Conservation (phyloP, 2,113 vertebrate genomes). For the Sclerurus mexicanus region DNA sequence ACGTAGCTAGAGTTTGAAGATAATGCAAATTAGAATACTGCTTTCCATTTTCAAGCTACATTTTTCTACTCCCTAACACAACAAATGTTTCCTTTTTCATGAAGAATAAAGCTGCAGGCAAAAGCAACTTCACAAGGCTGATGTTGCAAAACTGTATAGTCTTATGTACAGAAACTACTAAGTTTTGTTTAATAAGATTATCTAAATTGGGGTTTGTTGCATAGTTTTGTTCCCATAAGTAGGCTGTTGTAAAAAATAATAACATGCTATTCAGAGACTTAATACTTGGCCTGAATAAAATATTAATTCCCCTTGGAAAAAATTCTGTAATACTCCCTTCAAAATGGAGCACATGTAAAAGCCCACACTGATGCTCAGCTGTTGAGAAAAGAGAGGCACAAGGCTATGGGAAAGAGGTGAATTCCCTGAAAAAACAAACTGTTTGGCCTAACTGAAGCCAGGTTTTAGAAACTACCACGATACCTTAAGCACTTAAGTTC, state of each 20-base stretch:
- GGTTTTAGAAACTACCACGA: background rate
- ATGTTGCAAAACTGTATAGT: background rate
- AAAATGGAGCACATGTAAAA: background rate
- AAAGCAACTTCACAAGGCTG: background rate
- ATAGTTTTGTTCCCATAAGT: background rate
- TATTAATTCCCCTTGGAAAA: slow-evolving; percentile 3
- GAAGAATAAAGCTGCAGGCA: background rate
- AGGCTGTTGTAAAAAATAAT: background rate
- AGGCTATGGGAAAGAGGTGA: background rate
- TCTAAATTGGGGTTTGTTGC: background rate
- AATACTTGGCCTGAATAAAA: background rate
- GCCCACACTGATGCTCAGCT: background rate
- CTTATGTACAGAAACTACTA: background rate
- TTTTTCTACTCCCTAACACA: accelerated
- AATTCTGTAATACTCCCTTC: background rate
- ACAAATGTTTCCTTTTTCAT: background rate
- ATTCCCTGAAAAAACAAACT: background rate
- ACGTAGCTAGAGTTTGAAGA: slow-evolving; percentile 79
- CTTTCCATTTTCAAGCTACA: background rate
- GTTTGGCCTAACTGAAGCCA: background rate
- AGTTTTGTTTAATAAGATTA: background rate
- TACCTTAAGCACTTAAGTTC: background rate
- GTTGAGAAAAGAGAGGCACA: background rate
- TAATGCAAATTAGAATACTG: background rate
- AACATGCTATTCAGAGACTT: background rate